phyloP scores from a whole-genome alignment of 1,140 invertebrate species.

The Meloidogyne hapla region DNA sequence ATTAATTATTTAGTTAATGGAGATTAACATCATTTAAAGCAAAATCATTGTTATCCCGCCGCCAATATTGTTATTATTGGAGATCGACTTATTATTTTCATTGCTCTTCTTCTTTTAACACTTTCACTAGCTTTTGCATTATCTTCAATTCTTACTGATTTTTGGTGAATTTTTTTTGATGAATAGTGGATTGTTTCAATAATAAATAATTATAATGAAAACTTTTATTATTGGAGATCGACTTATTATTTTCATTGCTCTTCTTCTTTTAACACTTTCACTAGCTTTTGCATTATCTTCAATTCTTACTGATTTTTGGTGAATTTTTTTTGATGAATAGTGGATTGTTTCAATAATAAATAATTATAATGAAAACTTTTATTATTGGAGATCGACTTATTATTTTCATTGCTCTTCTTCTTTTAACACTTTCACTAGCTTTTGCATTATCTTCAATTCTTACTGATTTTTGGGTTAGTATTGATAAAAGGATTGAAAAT shows the following conservation, averaged over 20 bases:
- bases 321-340: no score
- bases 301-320: constrained; percentile 46
- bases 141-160: constrained; percentile 42
- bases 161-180: no score
- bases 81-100: constrained; percentile 1
- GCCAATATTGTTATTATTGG: constrained; percentile 30
- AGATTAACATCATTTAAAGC: neutral
- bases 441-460: constrained; percentile 34
- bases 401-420: constrained; percentile 16
- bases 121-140: constrained; percentile 29
- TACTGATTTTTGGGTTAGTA: constrained; percentile 46
- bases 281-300: constrained; percentile 34
- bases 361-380: neutral
- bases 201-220: neutral
- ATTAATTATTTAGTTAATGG: neutral
- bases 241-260: constrained; percentile 5
- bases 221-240: constrained; percentile 20
- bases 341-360: no score
- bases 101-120: constrained; percentile 9
- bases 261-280: constrained; percentile 12
- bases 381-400: constrained; percentile 19
- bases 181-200: no score
- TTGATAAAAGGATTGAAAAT: neutral
- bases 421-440: constrained; percentile 14
- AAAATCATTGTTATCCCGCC: no score